Base-by-base conservation (phyloP, 1,140 invertebrate genomes). In the Tenebrio molitor region DNA sequence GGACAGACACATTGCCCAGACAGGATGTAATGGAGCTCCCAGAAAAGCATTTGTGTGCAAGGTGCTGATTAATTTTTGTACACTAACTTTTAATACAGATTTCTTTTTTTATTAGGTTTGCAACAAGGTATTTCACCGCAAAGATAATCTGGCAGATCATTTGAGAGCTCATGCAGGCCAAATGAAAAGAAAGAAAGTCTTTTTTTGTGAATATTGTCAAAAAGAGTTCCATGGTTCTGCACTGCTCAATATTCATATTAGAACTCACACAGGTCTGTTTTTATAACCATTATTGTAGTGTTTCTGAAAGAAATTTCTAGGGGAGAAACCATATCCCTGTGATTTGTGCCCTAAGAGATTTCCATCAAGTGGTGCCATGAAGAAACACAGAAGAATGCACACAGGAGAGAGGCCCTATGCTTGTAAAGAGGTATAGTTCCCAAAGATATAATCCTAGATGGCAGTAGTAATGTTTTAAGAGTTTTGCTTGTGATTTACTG, bases 321-420 rank as follows among this genome's bases (percentile, higher is more conserved):
- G 88, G 5, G 90, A 92, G 77, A 85, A 84, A 77, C 90, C 89
- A 3, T 89, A 89, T 70, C 81, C 83, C 23, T 91, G 92, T 84
- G 87, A 92, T 80, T 81, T 91, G 72, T 91, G 91, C 78, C 81
- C 85, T 0, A 91, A 91, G 79, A 81, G 83, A 41, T 93, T 93
- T 82, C 87, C 90, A 3, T 90, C 91, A 1, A 86, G 87, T 74
- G 87, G 90, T 23, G 91, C 91, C 10, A 86, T 94, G 76, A 92
- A 92, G 77, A 93, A 94, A 76, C 94, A 95, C 82, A 84, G 90
- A 33, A 87, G 92, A 21, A 91, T 91, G 80, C 93, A 95, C 79
- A 94, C 93, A 1, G 93, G 93, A 69, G 92, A 95, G 82, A 80
- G 79, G 68, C 82, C 82, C 7, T 83, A 83, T 75, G 73, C 74